A percentile compares a stretch with the other conserved stretches of the same genome.
These are phyloP conservation scores for Neodon shergylaensis DNA, from an alignment of 2,113 vertebrate genomes.

Conservation along the genomic window DNA sequence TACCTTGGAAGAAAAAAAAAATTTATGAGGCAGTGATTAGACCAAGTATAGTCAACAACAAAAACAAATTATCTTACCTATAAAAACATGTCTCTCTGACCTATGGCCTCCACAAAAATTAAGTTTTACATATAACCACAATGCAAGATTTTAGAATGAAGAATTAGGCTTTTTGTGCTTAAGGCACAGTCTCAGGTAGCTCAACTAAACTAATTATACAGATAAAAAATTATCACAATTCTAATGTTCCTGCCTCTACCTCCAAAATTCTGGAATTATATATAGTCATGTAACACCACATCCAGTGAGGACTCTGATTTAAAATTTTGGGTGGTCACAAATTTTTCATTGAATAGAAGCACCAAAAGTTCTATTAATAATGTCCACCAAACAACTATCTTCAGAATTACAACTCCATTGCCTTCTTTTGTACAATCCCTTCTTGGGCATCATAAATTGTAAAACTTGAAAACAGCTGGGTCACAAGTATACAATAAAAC, in stretches of 20 bases:
- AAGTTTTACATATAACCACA: constrained; percentile 13
- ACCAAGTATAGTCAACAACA: constrained; percentile 8
- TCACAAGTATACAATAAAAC: constrained; percentile 14
- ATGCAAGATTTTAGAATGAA: constrained; percentile 42
- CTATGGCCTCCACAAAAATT: not conserved
- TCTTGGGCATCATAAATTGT: not conserved
- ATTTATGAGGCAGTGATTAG: not conserved
- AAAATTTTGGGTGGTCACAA: constrained; percentile 36
- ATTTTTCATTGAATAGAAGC: constrained; percentile 41
- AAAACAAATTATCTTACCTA: constrained; percentile 7
- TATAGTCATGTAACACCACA: not conserved
- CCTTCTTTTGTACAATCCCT: not conserved
- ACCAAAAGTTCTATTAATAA: constrained; percentile 29
- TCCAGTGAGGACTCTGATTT: constrained; percentile 24
- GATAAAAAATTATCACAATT: not conserved
- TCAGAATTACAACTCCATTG: constrained; percentile 7
- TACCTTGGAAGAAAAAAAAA: not conserved
- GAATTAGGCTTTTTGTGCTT: not conserved
- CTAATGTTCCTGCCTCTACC: not conserved
- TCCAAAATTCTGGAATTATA: not conserved
- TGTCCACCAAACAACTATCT: constrained; percentile 35
- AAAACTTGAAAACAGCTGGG: constrained; percentile 26
- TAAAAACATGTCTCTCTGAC: constrained; percentile 14
- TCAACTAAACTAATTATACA: not conserved
- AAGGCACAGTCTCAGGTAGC: not conserved